Percentiles rank a stretch among this genome's conserved stretches.
Conservation (phyloP, 2,797 vertebrate genomes). For the Pelodytes ibericus region DNA sequence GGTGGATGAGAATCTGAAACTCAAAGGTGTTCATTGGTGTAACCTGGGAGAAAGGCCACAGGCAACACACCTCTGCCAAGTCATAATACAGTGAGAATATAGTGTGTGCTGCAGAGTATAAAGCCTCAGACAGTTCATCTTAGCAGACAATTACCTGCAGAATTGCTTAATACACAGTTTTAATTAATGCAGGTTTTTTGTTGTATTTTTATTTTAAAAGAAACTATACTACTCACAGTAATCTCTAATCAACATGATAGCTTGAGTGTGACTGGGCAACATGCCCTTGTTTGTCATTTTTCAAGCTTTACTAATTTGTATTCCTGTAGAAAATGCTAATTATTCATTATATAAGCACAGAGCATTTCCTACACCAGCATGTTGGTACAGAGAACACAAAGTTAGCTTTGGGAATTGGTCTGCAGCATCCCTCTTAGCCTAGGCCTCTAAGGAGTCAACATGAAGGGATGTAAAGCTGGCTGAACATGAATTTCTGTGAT, state of each 20-base stretch:
- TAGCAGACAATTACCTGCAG: conserved; percentile 22
- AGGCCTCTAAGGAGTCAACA: no score
- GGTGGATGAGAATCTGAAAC: background rate
- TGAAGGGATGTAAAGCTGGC: no score
- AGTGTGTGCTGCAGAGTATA: background rate
- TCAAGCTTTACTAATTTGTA: background rate
- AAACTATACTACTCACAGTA: conserved; percentile 33
- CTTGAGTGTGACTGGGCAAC: conserved; percentile 22
- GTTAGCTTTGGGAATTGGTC: background rate
- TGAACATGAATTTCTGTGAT: no score
- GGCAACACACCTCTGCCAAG: conserved; percentile 24
- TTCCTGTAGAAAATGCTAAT: background rate
- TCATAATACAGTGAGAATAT: conserved; percentile 49
- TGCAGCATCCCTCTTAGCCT: background rate
- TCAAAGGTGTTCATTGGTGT: conserved; percentile 41
- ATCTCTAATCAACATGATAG: conserved; percentile 41
- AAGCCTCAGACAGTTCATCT: conserved; percentile 20
- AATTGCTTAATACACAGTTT: conserved; percentile 32
- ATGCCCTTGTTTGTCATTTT: conserved; percentile 21
- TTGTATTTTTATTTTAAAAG: conserved; percentile 1
- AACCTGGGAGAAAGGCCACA: conserved; percentile 19
- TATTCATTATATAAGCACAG: background rate
- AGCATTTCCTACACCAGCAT: background rate
- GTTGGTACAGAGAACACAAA: background rate
- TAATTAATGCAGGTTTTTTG: conserved; percentile 32